Evolutionary conservation across 2,797 vertebrate species (phyloP).

Genomic region (Anguilla megastoma): DNA sequence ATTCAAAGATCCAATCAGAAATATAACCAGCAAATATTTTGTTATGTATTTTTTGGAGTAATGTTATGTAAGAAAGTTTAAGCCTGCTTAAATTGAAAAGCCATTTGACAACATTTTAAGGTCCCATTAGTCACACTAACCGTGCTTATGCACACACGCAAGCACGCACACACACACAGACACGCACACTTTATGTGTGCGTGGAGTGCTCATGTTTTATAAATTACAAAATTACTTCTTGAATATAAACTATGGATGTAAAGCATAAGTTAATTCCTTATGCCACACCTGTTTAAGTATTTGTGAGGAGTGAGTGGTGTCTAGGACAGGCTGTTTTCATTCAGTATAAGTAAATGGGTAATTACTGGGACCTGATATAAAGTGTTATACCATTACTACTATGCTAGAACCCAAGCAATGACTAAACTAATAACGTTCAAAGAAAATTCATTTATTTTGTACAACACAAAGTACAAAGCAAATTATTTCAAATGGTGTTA

Average conservation of each 20-base stretch:
- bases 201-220: not conserved
- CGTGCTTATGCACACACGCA: not conserved
- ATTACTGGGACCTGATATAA: not conserved
- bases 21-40: not conserved
- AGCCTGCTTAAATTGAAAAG: not conserved
- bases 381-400: not conserved
- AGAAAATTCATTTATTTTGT: conserved; percentile 29
- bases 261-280: not conserved
- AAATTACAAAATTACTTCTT: not conserved
- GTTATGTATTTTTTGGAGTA: not conserved
- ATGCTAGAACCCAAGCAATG: conserved; percentile 7
- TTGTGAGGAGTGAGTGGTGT: not conserved
- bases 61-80: not conserved
- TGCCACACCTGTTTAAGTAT: not conserved
- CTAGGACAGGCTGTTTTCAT: not conserved
- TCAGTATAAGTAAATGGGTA: not conserved
- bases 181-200: not conserved
- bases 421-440: conserved; percentile 6
- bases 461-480: conserved; percentile 30
- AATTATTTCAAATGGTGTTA: not conserved
- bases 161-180: not conserved
- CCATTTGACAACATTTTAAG: conserved; percentile 2
- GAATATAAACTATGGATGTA: not conserved
- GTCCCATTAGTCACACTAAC: not conserved
- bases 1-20: no score